Conservation (phyloP, 2,888 invertebrate genomes). For the Aethes cnicana region DNA sequence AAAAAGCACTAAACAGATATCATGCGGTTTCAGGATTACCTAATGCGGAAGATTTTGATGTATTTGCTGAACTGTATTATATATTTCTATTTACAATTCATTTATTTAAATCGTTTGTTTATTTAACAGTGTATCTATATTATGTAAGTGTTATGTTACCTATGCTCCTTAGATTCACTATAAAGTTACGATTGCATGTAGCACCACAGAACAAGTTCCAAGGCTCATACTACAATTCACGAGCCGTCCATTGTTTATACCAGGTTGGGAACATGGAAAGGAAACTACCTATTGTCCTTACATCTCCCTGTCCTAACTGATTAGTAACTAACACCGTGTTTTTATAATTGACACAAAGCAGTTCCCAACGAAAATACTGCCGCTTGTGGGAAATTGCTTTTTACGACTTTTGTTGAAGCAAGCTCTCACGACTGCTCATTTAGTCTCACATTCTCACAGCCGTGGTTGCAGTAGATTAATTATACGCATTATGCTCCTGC, state of each 20-base stretch:
- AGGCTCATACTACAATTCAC: too few relatives aligned
- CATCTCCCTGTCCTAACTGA: constrained; percentile 64
- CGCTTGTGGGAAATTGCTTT: constrained; percentile 67
- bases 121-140: too few relatives aligned
- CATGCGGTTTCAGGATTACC: too few relatives aligned
- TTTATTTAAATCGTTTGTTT: too few relatives aligned
- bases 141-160: too few relatives aligned
- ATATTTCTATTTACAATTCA: too few relatives aligned
- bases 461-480: constrained; percentile 58
- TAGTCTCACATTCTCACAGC: constrained; percentile 66
- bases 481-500: constrained; percentile 57
- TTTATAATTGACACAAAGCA: constrained; percentile 67
- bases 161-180: too few relatives aligned
- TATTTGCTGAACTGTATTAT: too few relatives aligned
- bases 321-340: constrained; percentile 66
- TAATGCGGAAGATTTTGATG: too few relatives aligned
- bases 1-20: too few relatives aligned
- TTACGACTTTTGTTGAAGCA: constrained; percentile 61
- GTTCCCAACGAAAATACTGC: constrained; percentile 61
- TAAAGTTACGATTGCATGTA: not conserved
- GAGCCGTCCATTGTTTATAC: constrained; percentile 48
- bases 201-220: not conserved
- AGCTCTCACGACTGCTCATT: constrained; percentile 64
- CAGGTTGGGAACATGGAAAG: constrained; percentile 55
- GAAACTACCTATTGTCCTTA: constrained; percentile 68